Base-by-base conservation (phyloP, 2,797 vertebrate species). In the Simalia tracyae region DNA sequence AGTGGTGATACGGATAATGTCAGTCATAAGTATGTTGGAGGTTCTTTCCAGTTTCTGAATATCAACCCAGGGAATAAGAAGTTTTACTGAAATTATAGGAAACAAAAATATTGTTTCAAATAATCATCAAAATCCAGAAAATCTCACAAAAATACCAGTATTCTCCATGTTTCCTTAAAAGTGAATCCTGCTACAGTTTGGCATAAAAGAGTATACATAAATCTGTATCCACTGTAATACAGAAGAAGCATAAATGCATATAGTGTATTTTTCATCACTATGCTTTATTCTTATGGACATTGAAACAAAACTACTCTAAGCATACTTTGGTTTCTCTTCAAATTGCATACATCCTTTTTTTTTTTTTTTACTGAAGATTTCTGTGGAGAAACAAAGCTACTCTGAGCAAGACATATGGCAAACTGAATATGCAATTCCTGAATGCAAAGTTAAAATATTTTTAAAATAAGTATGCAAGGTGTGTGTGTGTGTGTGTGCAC, bases 1-100 rank as follows among this genome's bases (percentile, higher is more conserved):
- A 0, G 99, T 99, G 90, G 95, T 98, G 86, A 99, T 97, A 0
- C 98, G 97, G 92, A 99, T 97, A 0, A 98, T 98, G 36, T 99
- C 99, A 0, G 98, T 98, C 98, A 99, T 98, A 87, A 99, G 98
- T 36, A 98, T 98, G 1, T 98, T 98, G 92, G 98, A 98, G 3
- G 98, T 98, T 94, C 98, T 98, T 97, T 99, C 99, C 97, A 99
- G 93, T 91, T 98, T 98, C 60, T 97, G 98, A 92, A 99, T 97
- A 89, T 99, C 99, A 0, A 98, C 98, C 99, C 99, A 99, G 42
- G 99, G 98, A 96, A 99, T 97, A 64, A 98, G 95, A 89, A 99
- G 98, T 96, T 99, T 99, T 59, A 99, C 99, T 99, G 96, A 5
- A 95, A 94, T 87, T 10, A 1, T 7, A 95, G 22, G 92, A 94